Evolutionary conservation across 2,797 vertebrate species (phyloP), one percentile per base, ranked within the genome.

Genomic region (Pygocentrus nattereri): DNA sequence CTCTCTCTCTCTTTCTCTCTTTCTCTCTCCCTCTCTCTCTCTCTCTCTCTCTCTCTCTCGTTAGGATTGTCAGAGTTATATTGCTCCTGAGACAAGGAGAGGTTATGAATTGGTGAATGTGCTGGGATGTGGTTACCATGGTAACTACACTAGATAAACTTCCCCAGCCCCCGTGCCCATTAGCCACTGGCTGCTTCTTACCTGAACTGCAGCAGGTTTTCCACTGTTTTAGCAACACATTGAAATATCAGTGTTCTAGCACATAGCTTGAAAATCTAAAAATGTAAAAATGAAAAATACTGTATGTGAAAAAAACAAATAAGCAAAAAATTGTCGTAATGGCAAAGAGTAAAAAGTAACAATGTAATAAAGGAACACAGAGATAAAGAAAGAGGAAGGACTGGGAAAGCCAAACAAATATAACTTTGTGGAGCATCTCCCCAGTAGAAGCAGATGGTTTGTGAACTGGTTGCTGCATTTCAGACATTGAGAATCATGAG

Each of bases 81-180:
- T 80, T 74, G 10, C 78, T 78, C 12, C 8, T 34, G 30, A 83
- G 71, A 77, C 50, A 70, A 59, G 49, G 70, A 47, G 58, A 41
- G 62, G 30, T 69, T 74, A 74, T 69, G 70, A 78, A 56, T 61
- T 78, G 69, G 72, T 65, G 62, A 62, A 74, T 74, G 44, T 75
- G 62, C 79, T 81, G 69, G 71, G 54, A 78, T 74, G 67, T 49
- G 25, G 76, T 85, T 76, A 78, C 84, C 65, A 85, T 85, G 65
- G 80, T 58, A 79, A 85, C 80, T 21, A 41, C 38, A 75, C 21
- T 67, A 68, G 68, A 62, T 68, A 71, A 80, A 84, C 44, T 61
- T 78, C 61, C 62, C 52, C 62, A 62, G 30, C 71, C 50, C 69
- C 50, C 52, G 31, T 78, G 25, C 31, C 71, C 64, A 54, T 84